These are phyloP conservation scores for Caenorhabditis remanei DNA, from an alignment of 1,140 invertebrate genomes.

Conservation along the genomic window DNA sequence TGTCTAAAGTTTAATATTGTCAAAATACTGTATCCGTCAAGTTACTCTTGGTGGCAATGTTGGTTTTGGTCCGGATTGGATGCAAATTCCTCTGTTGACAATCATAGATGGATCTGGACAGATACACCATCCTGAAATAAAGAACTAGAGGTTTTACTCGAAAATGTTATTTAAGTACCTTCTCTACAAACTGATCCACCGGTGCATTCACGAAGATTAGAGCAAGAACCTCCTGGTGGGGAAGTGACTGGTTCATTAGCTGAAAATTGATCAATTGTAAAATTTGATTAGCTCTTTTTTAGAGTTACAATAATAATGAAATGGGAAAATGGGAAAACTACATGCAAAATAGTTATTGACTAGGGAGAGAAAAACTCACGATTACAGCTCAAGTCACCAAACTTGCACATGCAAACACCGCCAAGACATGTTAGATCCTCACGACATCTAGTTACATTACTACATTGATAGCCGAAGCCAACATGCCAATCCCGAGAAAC, in stretches of 20 bases:
- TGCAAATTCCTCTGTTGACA: conserved; percentile 70
- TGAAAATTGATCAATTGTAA: conserved; percentile 36
- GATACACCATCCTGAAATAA: conserved; percentile 70
- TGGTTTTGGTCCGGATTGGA: conserved; percentile 65
- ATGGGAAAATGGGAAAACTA: conserved; percentile 37
- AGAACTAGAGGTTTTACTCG: not conserved
- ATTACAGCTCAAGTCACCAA: conserved; percentile 54
- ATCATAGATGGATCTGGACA: conserved; percentile 74
- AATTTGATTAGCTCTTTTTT: too few relatives aligned
- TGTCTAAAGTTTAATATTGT: not conserved
- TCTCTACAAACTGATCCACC: conserved; percentile 71
- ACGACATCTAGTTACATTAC: conserved; percentile 42
- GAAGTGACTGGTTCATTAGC: conserved; percentile 64
- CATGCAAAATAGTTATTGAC: too few relatives aligned
- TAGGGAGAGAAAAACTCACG: conserved; percentile 56
- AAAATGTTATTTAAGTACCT: not conserved
- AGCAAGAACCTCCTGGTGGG: conserved; percentile 72
- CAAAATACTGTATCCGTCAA: not conserved
- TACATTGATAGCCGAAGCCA: conserved; percentile 56
- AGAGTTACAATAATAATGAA: too few relatives aligned
- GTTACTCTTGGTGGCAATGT: conserved; percentile 59
- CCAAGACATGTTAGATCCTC: conserved; percentile 58
- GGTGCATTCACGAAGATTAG: conserved; percentile 68
- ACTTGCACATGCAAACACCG: conserved; percentile 51
- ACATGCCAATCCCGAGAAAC: conserved; percentile 45